A percentile compares a stretch with the other conserved stretches of the same genome.
These are phyloP conservation scores for Drosophila nigricruria DNA, from an alignment of 2,888 invertebrate species.

Conservation along the genomic window DNA sequence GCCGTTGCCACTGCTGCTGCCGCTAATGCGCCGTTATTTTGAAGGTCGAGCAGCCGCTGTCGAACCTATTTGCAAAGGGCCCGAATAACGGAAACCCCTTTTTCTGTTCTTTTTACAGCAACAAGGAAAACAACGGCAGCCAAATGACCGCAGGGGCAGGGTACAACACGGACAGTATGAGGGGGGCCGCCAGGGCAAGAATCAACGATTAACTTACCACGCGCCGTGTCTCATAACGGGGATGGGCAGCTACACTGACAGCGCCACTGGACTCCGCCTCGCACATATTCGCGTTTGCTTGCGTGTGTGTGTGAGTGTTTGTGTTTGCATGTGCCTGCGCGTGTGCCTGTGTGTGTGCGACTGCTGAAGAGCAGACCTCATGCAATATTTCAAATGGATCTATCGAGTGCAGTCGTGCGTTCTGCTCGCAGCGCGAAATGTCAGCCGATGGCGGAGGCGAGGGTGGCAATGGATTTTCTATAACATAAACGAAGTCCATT, in stretches of 20 bases:
- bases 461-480: conserved; percentile 72
- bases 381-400: conserved; percentile 68
- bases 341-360: conserved; percentile 13
- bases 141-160: conserved; percentile 20
- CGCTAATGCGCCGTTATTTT: conserved; percentile 67
- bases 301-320: conserved; percentile 11
- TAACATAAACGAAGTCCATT: conserved; percentile 73
- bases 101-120: conserved; percentile 54
- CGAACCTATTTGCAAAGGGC: conserved; percentile 45
- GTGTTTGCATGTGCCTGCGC: conserved; percentile 8
- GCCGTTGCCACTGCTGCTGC: conserved; percentile 14
- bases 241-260: conserved; percentile 26
- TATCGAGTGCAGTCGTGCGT: conserved; percentile 47
- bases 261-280: conserved; percentile 34
- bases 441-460: conserved; percentile 65
- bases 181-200: conserved; percentile 15
- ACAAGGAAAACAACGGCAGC: conserved; percentile 33
- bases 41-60: conserved; percentile 68
- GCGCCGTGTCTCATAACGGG: conserved; percentile 72
- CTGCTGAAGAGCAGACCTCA: conserved; percentile 31
- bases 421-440: conserved; percentile 50
- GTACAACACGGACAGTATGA: rapidly evolving
- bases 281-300: background rate
- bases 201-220: conserved; percentile 72
- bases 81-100: conserved; percentile 63